Base-by-base conservation (phyloP, 2,797 vertebrate species). In the Takifugu ocellatus region DNA sequence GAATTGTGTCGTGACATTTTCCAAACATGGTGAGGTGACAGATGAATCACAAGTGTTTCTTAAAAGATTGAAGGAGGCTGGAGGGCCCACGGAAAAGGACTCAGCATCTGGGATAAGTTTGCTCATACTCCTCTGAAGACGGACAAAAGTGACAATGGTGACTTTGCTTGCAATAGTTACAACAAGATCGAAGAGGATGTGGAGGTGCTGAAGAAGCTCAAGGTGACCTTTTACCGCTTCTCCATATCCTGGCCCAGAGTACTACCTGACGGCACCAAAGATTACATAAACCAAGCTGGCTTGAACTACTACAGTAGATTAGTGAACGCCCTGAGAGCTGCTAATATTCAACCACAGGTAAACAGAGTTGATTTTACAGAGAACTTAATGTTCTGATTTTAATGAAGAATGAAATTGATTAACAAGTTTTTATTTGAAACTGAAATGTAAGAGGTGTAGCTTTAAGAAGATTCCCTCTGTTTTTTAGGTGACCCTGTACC, bases 51-150 rank as follows among this genome's bases (percentile, higher is more conserved):
- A 47, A 47, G 21, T 3, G 6, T 53, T 25, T 24, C 5, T 49
- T 59, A 58, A 63, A 36, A 73, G 70, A 61, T 72, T 61, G 70
- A 96, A 79, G 94, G 95, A 49, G 92, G 85, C 0, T 95, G 95
- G 94, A 92, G 93, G 84, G 87, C 84, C 9, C 90, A 96, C 46
- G 94, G 93, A 25, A 96, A 95, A 86, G 93, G 94, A 49, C 83
- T 96, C 5, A 95, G 93, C 56, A 94, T 96, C 70, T 96, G 95
- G 95, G 94, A 96, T 75, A 86, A 70, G 0, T 95, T 86, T 74
- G n/a, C 93, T 61, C 94, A 95, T 59, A 94, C 93, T 10, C 90
- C 92, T 0, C 65, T 91, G 60, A 91, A 16, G 78, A 64, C 94
- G 0, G 57, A 29, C 39, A 88, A 91, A 0, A 83, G 90, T 12